Evolutionary conservation across 2,888 invertebrate genomes (phyloP), one percentile per base, ranked within the genome.

Genomic region (Mythimna albipuncta): DNA sequence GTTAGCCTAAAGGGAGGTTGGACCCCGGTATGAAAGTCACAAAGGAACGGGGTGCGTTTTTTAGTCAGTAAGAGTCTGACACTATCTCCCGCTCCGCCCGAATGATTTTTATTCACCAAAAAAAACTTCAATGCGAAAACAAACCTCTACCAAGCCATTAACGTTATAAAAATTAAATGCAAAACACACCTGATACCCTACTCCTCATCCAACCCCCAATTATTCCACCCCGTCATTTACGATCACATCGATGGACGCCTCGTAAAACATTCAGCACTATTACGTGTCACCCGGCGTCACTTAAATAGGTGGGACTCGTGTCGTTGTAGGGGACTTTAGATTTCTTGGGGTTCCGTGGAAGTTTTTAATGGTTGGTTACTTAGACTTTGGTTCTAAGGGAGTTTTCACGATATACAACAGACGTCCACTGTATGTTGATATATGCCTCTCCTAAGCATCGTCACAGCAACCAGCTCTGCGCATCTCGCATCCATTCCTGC

Each of bases 241-340:
- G 62, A 62, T 9, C 64, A 69, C 66, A 74, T 83, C 83, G 79
- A 77, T 63, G 73, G 58, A 58, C 64, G 64, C 44, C 83, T 81
- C 72, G 72, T 88, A 80, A 88, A 88, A 87, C 83, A 88, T 88
- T 84, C 84, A 88, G 67, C 13, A 67, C 75, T 75, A 75, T 84
- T 82, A 87, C 82, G 72, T 80, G 77, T 64, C 83, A 69, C 68
- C 63, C 75, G 54, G 57, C 68, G 71, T 77, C 77, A 70, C 74
- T 83, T 77, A 57, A 61, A 41, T 71, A 71, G 74, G 77, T 79
- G 81, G 72, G 70, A 79, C 69, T 69, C 38, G 52, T 75, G 64
- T 72, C n/a, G 44, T 41, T 10, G 21, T 6, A 11, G n/a, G 47
- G 59, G 63, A 69, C 54, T 62, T 68, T 74, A 47, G 67, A 57